Evolutionary conservation across 2,797 vertebrate species (phyloP).

Genomic region (Enteromius paludinosus): DNA sequence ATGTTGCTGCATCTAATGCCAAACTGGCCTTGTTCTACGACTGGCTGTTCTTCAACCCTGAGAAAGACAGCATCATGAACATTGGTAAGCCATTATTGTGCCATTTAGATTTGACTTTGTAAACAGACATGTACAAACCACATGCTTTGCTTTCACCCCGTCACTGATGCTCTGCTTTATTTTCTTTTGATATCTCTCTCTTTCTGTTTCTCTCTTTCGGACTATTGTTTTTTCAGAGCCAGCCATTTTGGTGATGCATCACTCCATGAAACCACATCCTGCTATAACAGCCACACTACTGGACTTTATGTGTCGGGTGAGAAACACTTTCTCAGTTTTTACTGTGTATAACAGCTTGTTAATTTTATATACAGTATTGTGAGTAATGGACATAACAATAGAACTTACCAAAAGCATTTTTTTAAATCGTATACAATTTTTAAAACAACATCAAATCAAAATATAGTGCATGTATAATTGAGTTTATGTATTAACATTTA

Average conservation of each 20-base stretch:
- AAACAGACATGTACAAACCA: background rate
- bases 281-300: constrained; percentile 96
- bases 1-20: constrained; percentile 94
- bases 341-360: background rate
- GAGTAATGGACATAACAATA: background rate
- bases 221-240: constrained; percentile 79
- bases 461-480: background rate
- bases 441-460: background rate
- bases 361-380: background rate
- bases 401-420: background rate
- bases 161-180: background rate
- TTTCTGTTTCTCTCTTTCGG: background rate
- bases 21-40: constrained; percentile 97
- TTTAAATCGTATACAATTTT: background rate
- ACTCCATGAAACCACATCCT: constrained; percentile 98
- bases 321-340: constrained; percentile 36
- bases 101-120: background rate
- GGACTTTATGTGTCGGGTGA: constrained; percentile 98
- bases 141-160: constrained; percentile 3
- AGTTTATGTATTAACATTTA: no score
- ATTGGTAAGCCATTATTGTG: constrained; percentile 79
- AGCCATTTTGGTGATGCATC: constrained; percentile 96
- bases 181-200: background rate
- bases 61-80: constrained; percentile 99
- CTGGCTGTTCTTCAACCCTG: constrained; percentile 97